Conservation (phyloP, 2,888 invertebrate species). For the Kuschelorhynchus macadamiae region DNA sequence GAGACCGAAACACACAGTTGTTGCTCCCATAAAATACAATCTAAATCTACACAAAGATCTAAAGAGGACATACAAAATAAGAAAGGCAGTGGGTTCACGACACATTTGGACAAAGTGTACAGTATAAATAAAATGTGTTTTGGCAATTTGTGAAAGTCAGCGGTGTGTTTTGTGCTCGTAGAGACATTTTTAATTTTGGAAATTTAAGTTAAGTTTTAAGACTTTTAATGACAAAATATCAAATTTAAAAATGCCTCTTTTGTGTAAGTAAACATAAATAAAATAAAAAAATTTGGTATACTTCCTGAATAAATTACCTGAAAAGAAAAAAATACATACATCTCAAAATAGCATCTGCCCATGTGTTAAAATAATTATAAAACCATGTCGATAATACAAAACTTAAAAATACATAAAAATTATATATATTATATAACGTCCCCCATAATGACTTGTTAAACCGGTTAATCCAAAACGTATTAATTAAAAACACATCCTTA, state of each 20-base stretch:
- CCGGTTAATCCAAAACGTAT: too few relatives aligned
- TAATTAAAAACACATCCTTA: too few relatives aligned
- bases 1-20: conserved; percentile 65
- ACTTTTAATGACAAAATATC: background rate
- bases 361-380: too few relatives aligned
- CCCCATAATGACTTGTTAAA: too few relatives aligned
- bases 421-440: too few relatives aligned
- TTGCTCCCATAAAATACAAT: conserved; percentile 71
- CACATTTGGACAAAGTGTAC: conserved; percentile 27
- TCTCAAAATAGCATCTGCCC: too few relatives aligned
- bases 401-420: too few relatives aligned
- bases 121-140: conserved; percentile 15
- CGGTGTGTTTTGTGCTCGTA: conserved; percentile 59
- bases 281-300: background rate
- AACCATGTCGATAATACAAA: too few relatives aligned
- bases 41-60: conserved; percentile 38
- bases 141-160: conserved; percentile 33
- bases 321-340: conserved; percentile 7
- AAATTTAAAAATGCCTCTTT: conserved; percentile 18
- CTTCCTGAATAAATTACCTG: conserved; percentile 18
- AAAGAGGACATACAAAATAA: conserved; percentile 12
- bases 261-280: conserved; percentile 1
- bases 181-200: conserved; percentile 20
- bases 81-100: conserved; percentile 7
- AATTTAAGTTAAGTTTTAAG: background rate